Evolutionary conservation across 2,113 vertebrate species (phyloP), one percentile per base, ranked within the genome.

Genomic region (Neolamprologus variostigma): DNA sequence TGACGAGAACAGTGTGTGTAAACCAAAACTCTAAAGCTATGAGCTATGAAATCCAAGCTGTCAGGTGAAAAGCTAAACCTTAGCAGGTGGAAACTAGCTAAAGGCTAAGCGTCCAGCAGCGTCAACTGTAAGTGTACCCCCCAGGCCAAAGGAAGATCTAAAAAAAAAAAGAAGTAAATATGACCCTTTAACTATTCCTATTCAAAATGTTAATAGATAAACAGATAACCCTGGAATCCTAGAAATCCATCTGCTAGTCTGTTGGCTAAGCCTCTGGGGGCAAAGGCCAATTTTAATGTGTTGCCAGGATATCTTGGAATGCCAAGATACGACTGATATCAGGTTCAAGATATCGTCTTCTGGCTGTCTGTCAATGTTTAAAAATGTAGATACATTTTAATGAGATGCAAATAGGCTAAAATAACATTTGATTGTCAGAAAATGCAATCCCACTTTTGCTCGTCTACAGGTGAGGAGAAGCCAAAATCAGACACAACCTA

Each of bases 131-230:
- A 17, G 21, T 10, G 13, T 73, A 26, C 12, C 3, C 8, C 8
- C 23, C 23, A 45, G 40, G 40, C 13, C 68, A 47, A 45, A 45
- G 40, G 37, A 45, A 73, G 40, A 17, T 73, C 40, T 66, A 37
- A 66, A 35, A 35, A 12, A 40, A 16, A 42, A 9, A 26, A 4
- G 6, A 28, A 45, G 9, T 11, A 45, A 73, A 73, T 17, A 45
- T 50, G 23, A 47, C 42, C 42, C 16, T 28, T 47, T 47, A 31
- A 47, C 42, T 28, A 76, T 76, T 45, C 42, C 9, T 76, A 28
- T 26, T 76, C 71, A 76, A 76, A 76, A 76, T 76, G 40, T 76
- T 76, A 76, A 47, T 76, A 76, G 40, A 47, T 35, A 35, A 63
- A 35, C 59, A 45, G 9, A 76, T 47, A 73, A 19, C 23, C 1